Base-by-base conservation (phyloP, 2,113 vertebrate genomes). In the Mormyrus iriodes region DNA sequence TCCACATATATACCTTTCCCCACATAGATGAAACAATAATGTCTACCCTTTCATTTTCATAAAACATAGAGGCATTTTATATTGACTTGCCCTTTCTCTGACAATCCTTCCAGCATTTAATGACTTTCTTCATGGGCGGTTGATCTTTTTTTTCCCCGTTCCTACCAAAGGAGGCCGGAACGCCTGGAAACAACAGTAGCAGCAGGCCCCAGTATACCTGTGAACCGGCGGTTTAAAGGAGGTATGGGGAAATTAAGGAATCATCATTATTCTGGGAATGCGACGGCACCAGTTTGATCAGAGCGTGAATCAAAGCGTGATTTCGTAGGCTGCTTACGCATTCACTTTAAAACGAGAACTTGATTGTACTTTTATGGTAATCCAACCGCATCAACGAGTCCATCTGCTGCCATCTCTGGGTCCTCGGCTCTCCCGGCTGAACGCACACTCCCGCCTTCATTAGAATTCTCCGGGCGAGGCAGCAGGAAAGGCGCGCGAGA, bases 321-420 rank as follows among this genome's bases (percentile, higher is more conserved):
- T 98, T 97, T 99, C 98, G 97, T 97, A 98, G 97, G 95, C 97
- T 99, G 97, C 98, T 99, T 98, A 99, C 98, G 97, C 98, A 99
- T 99, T 99, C 97, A 98, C 98, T 99, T 99, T 98, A 98, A 99
- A 98, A 99, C 97, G 95, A 97, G 96, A 97, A 97, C 96, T 97
- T 97, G 98, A 99, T 99, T 99, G 98, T 99, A 98, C 97, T 98
- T 98, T 96, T 98, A 99, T 98, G 98, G 97, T 98, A 98, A 99
- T 99, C 96, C 96, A 95, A 95, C 95, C 96, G 97, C 97, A 97
- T 98, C 97, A 97, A 97, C 97, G 97, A 96, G 96, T 96, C 96
- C 95, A 97, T 97, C 97, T 97, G 96, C 97, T 97, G 97, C 97
- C 97, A 96, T 98, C 97, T 99, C 97, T 95, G 95, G 96, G 97